Conservation (phyloP, 2,113 vertebrate genomes). For the Silurus glanis region DNA sequence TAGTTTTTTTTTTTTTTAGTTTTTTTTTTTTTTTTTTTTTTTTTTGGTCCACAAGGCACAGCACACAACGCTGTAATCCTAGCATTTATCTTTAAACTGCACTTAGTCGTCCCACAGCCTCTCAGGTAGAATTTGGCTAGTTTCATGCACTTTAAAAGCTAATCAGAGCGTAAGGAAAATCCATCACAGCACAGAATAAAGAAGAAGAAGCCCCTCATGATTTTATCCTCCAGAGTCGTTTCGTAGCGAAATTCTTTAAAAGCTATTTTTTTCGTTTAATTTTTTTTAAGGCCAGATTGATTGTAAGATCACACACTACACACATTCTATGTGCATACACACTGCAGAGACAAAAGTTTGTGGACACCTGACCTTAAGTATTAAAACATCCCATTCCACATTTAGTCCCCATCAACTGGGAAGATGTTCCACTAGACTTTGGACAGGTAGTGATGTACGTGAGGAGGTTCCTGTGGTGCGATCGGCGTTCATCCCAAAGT, state of each 20-base stretch:
- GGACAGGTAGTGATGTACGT: no score
- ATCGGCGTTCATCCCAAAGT: no score
- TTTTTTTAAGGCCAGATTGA: background rate
- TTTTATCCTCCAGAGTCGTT: background rate
- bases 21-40: slow-evolving; percentile 12
- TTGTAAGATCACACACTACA: background rate
- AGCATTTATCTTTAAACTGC: slow-evolving; percentile 58
- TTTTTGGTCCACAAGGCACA: slow-evolving; percentile 7
- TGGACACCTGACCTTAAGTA: no score
- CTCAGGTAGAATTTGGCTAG: slow-evolving; percentile 72
- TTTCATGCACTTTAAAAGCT: slow-evolving; percentile 72
- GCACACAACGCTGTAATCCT: slow-evolving; percentile 31
- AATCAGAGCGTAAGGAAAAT: slow-evolving; percentile 35
- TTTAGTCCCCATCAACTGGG: no score
- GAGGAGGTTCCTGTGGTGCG: no score
- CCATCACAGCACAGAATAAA: slow-evolving; percentile 35
- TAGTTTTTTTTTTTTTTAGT: slow-evolving; percentile 3
- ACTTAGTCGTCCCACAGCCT: slow-evolving; percentile 61
- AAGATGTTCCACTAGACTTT: no score
- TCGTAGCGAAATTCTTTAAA: background rate
- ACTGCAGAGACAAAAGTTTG: no score
- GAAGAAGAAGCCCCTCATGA: background rate
- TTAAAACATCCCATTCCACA: no score
- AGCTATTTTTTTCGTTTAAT: background rate
- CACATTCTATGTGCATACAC: background rate